Base-by-base conservation (phyloP, 2,888 invertebrate genomes). In the Lycophotia porphyrea region DNA sequence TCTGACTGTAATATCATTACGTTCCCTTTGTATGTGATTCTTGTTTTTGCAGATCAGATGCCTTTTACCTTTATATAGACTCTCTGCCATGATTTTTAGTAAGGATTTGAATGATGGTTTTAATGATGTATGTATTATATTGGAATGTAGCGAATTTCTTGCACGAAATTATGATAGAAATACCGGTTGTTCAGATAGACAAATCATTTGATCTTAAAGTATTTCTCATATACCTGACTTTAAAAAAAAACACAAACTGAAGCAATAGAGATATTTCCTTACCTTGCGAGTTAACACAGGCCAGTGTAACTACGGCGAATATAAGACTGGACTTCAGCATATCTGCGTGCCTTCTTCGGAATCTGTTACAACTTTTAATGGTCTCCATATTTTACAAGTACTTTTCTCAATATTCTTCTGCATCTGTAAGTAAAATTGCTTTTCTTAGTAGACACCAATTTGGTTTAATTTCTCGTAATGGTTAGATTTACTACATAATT, bases 271-370 rank as follows among this genome's bases (percentile, higher is more conserved):
- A 75, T 39, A 39, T 55, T 71, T 67, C n/a, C 78, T 89, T 91
- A 96, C 96, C 96, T 92, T 95, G 96, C 67, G 94, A 92, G 84
- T 92, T 91, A n/a, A 91, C 94, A 82, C 90, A 92, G 42, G 93
- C 92, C 80, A 95, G 81, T 27, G 90, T 87, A 7, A 93, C 83
- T 31, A 91, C 91, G 31, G 90, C 85, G 47, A 93, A 79, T 52
- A 94, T 76, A 52, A 93, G 81, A 71, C 90, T 88, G 61, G 87
- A 89, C 84, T 88, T 90, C 93, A 94, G 93, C 88, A 91, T 89
- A 73, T 79, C 82, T 66, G 84, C 84, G 63, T 78, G 76, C 76
- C 81, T 84, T 63, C 84, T 68, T 65, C 84, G 85, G 81, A 81
- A 80, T 72, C 86, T 79, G 68, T 67, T 82, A 66, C 86, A 84